Evolutionary conservation across 2,113 vertebrate genomes (phyloP).

Genomic region (Strix uralensis): DNA sequence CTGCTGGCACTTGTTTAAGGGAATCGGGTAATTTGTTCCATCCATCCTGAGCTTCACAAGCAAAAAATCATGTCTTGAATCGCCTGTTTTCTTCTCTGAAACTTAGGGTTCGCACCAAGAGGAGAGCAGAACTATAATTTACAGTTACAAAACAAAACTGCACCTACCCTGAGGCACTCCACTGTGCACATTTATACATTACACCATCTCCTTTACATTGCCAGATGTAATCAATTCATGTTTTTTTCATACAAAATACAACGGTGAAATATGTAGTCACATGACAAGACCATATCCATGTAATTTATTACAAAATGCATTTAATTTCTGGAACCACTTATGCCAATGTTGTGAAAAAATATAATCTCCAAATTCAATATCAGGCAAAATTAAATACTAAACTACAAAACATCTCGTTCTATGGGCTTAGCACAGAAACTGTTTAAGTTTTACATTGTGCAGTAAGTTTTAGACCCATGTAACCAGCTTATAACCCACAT

Average conservation of each 20-base stretch:
- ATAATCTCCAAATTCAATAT: neutral
- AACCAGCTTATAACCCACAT: neutral
- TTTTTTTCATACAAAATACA: neutral
- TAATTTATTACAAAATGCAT: slow-evolving; percentile 1
- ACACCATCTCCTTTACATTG: slow-evolving; percentile 37
- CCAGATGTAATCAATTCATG: slow-evolving; percentile 46
- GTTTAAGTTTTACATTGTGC: neutral
- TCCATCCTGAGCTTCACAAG: slow-evolving; percentile 16
- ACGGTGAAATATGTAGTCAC: neutral
- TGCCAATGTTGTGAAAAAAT: neutral
- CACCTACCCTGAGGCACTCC: slow-evolving; percentile 25
- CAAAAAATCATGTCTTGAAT: slow-evolving; percentile 42
- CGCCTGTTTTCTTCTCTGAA: slow-evolving; percentile 47
- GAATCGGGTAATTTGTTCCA: slow-evolving; percentile 60
- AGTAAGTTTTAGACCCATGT: neutral
- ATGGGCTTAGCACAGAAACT: neutral
- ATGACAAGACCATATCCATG: neutral
- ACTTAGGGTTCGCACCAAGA: slow-evolving; percentile 48
- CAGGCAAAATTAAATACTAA: neutral
- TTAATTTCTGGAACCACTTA: slow-evolving; percentile 18
- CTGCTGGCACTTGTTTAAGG: slow-evolving; percentile 58
- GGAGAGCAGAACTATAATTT: slow-evolving; percentile 53
- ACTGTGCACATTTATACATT: slow-evolving; percentile 37
- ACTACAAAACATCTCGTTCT: neutral
- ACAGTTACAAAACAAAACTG: slow-evolving; percentile 20